phyloP scores from a whole-genome alignment of 1,140 invertebrate genomes.

The Cydia pomonella region DNA sequence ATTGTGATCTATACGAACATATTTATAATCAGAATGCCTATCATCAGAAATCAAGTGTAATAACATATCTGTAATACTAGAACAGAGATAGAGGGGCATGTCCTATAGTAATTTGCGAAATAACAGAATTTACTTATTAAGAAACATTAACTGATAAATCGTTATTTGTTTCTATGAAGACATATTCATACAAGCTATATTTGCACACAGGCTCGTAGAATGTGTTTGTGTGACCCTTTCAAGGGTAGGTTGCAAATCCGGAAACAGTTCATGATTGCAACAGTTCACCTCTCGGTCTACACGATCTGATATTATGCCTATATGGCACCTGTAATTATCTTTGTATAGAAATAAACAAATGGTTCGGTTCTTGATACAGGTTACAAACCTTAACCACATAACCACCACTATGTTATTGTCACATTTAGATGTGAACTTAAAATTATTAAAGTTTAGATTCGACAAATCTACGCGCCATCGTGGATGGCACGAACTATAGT shows the following conservation, averaged over 20 bases:
- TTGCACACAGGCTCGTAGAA: neutral
- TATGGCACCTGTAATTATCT: neutral
- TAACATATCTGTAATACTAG: no score
- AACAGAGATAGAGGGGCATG: no score
- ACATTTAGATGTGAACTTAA: no score
- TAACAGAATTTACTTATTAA: neutral
- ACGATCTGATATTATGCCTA: slow-evolving; percentile 9
- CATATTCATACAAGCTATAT: neutral
- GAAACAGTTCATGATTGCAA: neutral
- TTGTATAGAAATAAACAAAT: neutral
- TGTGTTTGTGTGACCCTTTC: slow-evolving; percentile 21
- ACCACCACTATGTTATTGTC: no score
- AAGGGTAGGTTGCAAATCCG: slow-evolving; percentile 13
- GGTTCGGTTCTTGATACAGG: no score
- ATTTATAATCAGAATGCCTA: no score
- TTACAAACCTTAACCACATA: no score
- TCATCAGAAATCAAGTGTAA: neutral
- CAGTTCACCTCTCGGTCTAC: slow-evolving; percentile 12
- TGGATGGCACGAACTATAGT: no score
- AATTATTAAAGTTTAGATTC: no score
- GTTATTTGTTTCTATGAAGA: neutral
- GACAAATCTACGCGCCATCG: no score
- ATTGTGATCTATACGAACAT: no score
- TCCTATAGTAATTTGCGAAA: no score
- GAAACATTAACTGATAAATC: neutral